A percentile compares a stretch with the other conserved stretches of the same genome.
Evolutionary conservation across 92 coral and sea anemone genomes (phyloP).

Genomic region (Metridium senile): DNA sequence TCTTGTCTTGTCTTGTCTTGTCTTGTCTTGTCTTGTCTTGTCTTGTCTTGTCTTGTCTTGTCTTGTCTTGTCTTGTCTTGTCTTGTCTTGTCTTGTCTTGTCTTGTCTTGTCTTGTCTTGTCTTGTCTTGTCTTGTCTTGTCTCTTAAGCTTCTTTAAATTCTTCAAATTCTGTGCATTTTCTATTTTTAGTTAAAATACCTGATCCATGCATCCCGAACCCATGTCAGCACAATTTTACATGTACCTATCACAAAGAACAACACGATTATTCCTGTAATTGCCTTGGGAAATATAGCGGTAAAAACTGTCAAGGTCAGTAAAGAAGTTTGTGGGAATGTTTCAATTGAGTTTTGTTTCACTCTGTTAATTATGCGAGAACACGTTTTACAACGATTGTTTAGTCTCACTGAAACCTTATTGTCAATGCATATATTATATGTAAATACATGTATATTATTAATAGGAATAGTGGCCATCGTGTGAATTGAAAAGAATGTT

Average conservation of each 20-base stretch:
- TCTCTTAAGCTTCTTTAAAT: background rate
- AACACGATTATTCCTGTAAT: constrained; percentile 27
- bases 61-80: background rate
- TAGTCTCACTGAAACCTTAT: too few species aligned
- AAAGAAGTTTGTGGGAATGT: background rate
- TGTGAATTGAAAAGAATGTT: too few species aligned
- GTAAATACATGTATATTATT: too few species aligned
- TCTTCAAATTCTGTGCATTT: too few species aligned
- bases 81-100: background rate
- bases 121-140: background rate
- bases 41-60: background rate
- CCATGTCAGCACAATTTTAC: constrained; percentile 79
- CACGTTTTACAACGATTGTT: too few species aligned
- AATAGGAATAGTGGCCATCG: too few species aligned
- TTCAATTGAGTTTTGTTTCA: too few species aligned
- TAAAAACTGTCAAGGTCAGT: constrained; percentile 27
- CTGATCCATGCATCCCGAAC: constrained; percentile 78
- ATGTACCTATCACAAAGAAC: constrained; percentile 41
- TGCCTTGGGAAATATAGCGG: constrained; percentile 35
- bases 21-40: background rate
- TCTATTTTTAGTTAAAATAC: constrained; percentile 12
- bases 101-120: background rate
- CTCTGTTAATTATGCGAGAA: too few species aligned
- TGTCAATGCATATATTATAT: too few species aligned
- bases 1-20: background rate